A percentile compares a stretch with the other conserved stretches of the same genome.
These are phyloP conservation scores for Burhinus oedicnemus DNA, from an alignment of 2,113 vertebrate genomes.

Conservation along the genomic window DNA sequence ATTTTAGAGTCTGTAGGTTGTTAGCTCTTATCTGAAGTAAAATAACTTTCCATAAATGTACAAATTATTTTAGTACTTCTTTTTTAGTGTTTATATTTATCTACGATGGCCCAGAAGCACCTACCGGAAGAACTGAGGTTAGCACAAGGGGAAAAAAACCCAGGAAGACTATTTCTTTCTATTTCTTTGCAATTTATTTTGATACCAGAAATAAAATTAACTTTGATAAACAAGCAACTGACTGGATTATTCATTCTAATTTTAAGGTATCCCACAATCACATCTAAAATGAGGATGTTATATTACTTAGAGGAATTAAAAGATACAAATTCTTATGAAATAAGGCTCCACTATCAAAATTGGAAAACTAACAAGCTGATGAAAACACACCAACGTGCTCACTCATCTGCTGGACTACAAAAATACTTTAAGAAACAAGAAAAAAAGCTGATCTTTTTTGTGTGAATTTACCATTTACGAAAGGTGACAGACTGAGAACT, in stretches of 20 bases:
- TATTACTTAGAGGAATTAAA: neutral
- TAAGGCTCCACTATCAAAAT: neutral
- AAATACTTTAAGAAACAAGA: slow-evolving; percentile 17
- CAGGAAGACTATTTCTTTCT: neutral
- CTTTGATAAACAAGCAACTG: neutral
- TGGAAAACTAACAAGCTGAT: slow-evolving; percentile 12
- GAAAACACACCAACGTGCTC: slow-evolving; percentile 11
- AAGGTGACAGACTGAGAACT: slow-evolving; percentile 33
- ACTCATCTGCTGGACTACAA: neutral
- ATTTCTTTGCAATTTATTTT: neutral
- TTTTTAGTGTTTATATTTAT: neutral
- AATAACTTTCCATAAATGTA: neutral
- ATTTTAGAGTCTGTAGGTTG: neutral
- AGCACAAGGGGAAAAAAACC: neutral
- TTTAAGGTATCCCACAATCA: neutral
- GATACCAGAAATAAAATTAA: neutral
- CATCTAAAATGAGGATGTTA: neutral
- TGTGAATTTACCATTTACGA: neutral
- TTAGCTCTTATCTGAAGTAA: neutral
- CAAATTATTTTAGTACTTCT: neutral
- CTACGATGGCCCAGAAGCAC: neutral
- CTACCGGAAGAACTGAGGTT: neutral
- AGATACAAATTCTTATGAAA: neutral
- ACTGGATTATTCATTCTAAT: neutral
- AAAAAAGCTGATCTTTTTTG: neutral